These are phyloP conservation scores for Phylloscopus trochilus DNA, from an alignment of 2,113 vertebrate species.

Conservation along the genomic window DNA sequence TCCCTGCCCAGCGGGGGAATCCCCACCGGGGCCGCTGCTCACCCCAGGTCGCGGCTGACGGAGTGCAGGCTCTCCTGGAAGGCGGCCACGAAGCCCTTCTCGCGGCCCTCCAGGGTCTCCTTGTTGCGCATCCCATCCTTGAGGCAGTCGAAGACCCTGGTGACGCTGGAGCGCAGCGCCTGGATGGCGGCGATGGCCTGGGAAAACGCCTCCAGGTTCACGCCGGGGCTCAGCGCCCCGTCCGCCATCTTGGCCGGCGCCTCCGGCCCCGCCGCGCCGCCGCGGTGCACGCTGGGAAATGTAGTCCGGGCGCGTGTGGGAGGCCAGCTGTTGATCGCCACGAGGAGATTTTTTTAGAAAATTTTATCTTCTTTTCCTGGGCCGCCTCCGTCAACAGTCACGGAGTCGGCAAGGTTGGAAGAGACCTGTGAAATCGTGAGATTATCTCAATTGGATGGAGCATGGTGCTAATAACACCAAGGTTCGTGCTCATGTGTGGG, in stretches of 20 bases:
- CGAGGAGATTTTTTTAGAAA: rapidly evolving
- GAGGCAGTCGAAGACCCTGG: conserved; percentile 92
- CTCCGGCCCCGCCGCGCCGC: background rate
- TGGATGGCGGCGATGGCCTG: conserved; percentile 95
- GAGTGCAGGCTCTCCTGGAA: conserved; percentile 95
- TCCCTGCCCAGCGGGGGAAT: background rate
- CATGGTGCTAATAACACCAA: background rate
- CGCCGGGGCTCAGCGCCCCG: conserved; percentile 83
- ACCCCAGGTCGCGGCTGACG: conserved; percentile 96
- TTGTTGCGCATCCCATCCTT: conserved; percentile 96
- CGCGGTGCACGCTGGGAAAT: conserved; percentile 54
- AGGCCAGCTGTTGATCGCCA: rapidly evolving
- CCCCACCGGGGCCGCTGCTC: conserved; percentile 50
- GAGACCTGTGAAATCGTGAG: background rate
- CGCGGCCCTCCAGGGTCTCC: conserved; percentile 89
- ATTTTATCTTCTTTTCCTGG: background rate
- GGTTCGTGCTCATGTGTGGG: background rate
- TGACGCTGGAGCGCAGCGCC: conserved; percentile 94
- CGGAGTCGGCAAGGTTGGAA: background rate
- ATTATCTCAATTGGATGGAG: background rate
- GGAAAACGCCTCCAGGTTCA: conserved; percentile 94
- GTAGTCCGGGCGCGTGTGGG: background rate
- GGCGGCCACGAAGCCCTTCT: conserved; percentile 88
- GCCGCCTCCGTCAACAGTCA: rapidly evolving
- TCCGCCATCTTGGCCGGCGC: conserved; percentile 83